These are phyloP conservation scores for Drosophila imparisetae DNA, from an alignment of 2,888 invertebrate species.

Conservation along the genomic window DNA sequence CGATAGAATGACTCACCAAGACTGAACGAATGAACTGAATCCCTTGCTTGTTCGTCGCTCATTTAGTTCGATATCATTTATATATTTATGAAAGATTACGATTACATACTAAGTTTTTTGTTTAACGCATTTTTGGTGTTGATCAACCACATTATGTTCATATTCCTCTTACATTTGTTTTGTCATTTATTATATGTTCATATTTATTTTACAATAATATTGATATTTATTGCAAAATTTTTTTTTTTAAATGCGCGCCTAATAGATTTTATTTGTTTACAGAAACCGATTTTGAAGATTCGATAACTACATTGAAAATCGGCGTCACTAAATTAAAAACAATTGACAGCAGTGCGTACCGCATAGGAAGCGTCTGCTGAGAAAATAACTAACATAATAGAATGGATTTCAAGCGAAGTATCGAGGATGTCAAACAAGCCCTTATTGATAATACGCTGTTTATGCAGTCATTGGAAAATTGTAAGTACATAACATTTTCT, in stretches of 20 bases:
- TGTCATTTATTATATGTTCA: not conserved
- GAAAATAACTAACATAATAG: not conserved
- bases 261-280: not conserved
- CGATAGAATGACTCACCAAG: constrained; percentile 24
- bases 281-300: not conserved
- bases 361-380: not conserved
- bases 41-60: constrained; percentile 3
- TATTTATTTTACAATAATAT: not conserved
- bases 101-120: not conserved
- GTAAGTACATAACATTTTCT: not conserved
- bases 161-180: not conserved
- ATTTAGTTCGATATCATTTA: constrained; percentile 8
- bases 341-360: not conserved
- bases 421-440: constrained; percentile 3
- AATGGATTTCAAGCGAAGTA: not conserved
- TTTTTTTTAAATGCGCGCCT: not conserved
- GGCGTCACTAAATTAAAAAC: not conserved
- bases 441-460: constrained; percentile 2
- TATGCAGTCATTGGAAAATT: constrained; percentile 5
- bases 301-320: not conserved
- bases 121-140: not conserved
- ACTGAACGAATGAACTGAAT: constrained; percentile 17
- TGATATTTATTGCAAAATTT: not conserved
- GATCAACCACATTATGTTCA: not conserved
- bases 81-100: not conserved